A percentile compares a stretch with the other conserved stretches of the same genome.
phyloP scores from a whole-genome alignment of 2,113 vertebrate genomes.

The Chrysochloris asiatica region DNA sequence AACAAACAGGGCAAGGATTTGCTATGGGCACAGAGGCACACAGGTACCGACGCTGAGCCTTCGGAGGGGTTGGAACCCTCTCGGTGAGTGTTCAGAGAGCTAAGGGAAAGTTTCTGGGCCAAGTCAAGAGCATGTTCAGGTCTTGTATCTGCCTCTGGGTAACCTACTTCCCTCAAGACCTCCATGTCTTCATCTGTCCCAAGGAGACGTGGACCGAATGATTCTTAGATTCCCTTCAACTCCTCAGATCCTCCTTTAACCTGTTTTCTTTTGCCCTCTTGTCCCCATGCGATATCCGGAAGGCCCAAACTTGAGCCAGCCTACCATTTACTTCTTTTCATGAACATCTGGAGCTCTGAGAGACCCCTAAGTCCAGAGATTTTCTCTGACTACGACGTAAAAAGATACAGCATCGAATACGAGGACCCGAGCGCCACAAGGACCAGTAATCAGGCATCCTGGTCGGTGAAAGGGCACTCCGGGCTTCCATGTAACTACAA shows the following conservation, averaged over 20 bases:
- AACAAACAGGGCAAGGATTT: background rate
- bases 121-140: accelerated
- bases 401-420: background rate
- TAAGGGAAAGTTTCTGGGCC: accelerated
- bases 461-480: accelerated
- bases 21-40: background rate
- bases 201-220: background rate
- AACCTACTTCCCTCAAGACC: accelerated
- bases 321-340: background rate
- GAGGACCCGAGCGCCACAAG: background rate
- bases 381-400: background rate
- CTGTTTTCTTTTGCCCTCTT: background rate
- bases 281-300: background rate
- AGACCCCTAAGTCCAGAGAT: background rate
- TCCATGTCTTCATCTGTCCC: background rate
- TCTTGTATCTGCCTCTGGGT: too few relatives aligned
- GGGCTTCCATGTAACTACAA: background rate
- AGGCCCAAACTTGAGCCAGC: too few relatives aligned
- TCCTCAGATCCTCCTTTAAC: background rate
- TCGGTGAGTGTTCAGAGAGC: accelerated
- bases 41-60: accelerated
- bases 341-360: background rate
- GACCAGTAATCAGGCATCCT: too few relatives aligned
- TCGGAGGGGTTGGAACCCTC: accelerated
- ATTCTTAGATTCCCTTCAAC: background rate